Conservation (phyloP, 2,113 vertebrate genomes). For the Pogona vitticeps region DNA sequence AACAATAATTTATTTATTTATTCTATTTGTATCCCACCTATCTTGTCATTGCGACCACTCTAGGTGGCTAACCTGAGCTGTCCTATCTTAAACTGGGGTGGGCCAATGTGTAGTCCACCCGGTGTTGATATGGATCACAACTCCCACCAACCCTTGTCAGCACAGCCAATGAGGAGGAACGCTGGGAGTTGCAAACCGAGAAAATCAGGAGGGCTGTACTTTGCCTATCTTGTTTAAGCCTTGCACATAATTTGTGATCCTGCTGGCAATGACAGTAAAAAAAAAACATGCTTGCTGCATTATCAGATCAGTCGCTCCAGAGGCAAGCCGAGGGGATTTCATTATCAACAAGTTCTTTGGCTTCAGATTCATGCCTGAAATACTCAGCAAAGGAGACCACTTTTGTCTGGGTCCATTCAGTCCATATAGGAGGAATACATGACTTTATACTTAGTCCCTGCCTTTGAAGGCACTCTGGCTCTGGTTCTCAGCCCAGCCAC, state of each 20-base stretch:
- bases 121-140: no score
- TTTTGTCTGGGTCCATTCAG: not conserved
- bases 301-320: fast-evolving
- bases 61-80: no score
- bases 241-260: fast-evolving
- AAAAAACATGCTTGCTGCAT: fast-evolving
- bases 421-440: not conserved
- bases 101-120: no score
- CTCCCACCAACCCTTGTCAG: no score
- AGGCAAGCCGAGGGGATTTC: fast-evolving
- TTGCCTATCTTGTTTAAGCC: not conserved
- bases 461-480: fast-evolving
- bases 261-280: fast-evolving
- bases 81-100: no score
- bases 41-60: no score
- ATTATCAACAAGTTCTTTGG: not conserved
- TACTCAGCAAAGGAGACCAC: no score
- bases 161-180: no score
- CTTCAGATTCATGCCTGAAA: not conserved
- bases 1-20: no score
- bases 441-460: fast-evolving
- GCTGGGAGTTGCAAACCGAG: no score
- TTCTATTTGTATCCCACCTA: no score
- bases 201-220: no score
- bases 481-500: not conserved